A percentile compares a stretch with the other conserved stretches of the same genome.
Conservation (phyloP, 2,888 invertebrate species). For the Villa cingulata region DNA sequence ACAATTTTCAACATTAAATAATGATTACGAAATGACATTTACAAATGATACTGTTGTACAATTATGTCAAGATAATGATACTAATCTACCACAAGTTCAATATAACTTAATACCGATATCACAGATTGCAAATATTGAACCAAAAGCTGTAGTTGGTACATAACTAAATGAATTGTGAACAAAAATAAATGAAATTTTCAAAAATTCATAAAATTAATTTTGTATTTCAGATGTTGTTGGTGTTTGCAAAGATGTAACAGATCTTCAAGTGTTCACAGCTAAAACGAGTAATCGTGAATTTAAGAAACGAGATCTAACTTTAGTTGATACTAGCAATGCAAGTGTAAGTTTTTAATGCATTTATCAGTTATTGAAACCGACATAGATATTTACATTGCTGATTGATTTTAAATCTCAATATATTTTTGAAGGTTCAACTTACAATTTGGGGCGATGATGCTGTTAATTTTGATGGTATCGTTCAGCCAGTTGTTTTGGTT, state of each 20-base stretch:
- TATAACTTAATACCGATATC: constrained; percentile 67
- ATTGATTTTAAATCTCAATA: background rate
- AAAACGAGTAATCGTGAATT: constrained; percentile 67
- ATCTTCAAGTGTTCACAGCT: constrained; percentile 58
- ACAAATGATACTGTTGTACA: constrained; percentile 54
- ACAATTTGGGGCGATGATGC: constrained; percentile 90
- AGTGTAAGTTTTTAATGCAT: constrained; percentile 39
- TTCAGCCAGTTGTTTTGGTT: constrained; percentile 69
- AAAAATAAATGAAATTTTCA: background rate
- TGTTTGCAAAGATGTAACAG: constrained; percentile 60
- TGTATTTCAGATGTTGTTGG: constrained; percentile 68
- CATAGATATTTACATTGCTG: background rate
- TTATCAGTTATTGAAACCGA: background rate
- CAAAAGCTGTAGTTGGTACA: constrained; percentile 59
- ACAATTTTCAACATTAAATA: constrained; percentile 65
- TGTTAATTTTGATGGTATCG: constrained; percentile 62
- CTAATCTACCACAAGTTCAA: constrained; percentile 58
- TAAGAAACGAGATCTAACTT: constrained; percentile 72
- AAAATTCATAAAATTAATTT: background rate
- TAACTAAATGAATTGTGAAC: too few relatives aligned
- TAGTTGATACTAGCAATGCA: constrained; percentile 74
- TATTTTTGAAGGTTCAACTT: constrained; percentile 44
- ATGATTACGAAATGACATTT: constrained; percentile 94
- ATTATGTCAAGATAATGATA: constrained; percentile 41
- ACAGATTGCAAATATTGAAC: constrained; percentile 50